phyloP scores from a whole-genome alignment of 2,113 vertebrate species.

The Leptocoma aspasia region DNA sequence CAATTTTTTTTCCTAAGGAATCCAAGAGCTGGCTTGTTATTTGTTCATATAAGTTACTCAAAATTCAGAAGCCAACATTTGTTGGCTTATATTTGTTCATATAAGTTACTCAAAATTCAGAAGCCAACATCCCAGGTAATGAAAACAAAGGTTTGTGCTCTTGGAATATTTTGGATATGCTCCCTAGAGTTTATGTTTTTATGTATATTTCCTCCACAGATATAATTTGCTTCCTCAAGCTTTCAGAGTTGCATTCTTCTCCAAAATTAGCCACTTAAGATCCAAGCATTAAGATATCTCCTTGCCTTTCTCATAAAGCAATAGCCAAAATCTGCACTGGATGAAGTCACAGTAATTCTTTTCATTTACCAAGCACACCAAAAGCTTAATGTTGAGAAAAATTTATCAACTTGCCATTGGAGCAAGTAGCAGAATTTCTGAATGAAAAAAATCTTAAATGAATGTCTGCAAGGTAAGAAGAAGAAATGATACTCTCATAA shows the following conservation, averaged over 20 bases:
- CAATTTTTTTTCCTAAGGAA: neutral
- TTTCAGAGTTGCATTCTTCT: neutral
- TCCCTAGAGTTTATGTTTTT: neutral
- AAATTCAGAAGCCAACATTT: neutral
- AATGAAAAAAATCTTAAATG: neutral
- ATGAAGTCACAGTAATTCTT: neutral
- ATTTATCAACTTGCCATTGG: neutral
- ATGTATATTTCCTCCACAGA: neutral
- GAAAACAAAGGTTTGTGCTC: neutral
- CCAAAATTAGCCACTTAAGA: neutral
- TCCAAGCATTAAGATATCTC: neutral
- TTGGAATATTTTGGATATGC: neutral
- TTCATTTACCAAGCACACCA: neutral
- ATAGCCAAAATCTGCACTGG: neutral
- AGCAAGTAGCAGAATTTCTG: neutral
- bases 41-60: neutral
- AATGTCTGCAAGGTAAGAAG: neutral
- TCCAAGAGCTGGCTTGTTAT: neutral
- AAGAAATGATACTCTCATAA: neutral
- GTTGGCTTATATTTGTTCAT: too few relatives aligned
- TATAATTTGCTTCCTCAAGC: neutral
- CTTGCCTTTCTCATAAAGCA: neutral
- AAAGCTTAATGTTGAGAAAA: neutral
- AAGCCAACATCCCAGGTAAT: accelerated
- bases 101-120: neutral